A percentile compares a stretch with the other conserved stretches of the same genome.
Conservation (phyloP, 2,888 invertebrate species). For the Stenichneumon culpator region DNA sequence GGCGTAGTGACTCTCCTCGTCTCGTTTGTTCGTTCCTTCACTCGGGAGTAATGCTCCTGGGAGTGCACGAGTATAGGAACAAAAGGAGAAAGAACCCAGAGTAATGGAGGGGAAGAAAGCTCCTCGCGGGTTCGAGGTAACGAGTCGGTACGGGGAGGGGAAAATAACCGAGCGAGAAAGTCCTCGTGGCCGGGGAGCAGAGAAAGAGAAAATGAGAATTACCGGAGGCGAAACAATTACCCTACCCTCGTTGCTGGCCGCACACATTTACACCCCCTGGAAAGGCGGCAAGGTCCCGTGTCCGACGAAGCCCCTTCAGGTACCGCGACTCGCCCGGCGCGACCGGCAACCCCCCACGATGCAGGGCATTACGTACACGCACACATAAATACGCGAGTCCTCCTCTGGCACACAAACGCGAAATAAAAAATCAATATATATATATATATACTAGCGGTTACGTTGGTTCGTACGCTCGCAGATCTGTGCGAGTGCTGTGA, state of each 20-base stretch:
- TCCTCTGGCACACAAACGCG: slow-evolving; percentile 23
- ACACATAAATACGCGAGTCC: slow-evolving; percentile 42
- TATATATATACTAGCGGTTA: neutral
- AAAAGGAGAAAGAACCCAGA: slow-evolving; percentile 34
- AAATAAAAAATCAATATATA: neutral
- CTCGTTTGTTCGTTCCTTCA: slow-evolving; percentile 49
- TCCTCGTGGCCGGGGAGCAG: neutral
- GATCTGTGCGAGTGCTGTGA: neutral
- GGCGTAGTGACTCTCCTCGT: slow-evolving; percentile 31
- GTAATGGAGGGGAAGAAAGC: slow-evolving; percentile 17
- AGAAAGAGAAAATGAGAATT: slow-evolving; percentile 70
- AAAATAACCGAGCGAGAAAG: slow-evolving; percentile 7
- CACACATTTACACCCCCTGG: slow-evolving; percentile 77
- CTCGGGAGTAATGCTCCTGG: slow-evolving; percentile 50
- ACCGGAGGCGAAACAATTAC: slow-evolving; percentile 81
- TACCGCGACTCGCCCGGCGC: slow-evolving; percentile 59
- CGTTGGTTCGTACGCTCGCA: neutral
- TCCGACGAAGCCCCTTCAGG: slow-evolving; percentile 74
- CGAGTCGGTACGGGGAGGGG: neutral
- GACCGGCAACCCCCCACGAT: slow-evolving; percentile 45
- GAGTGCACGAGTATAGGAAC: slow-evolving; percentile 31
- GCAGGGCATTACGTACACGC: slow-evolving; percentile 45
- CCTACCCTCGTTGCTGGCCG: slow-evolving; percentile 75
- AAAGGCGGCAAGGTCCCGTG: slow-evolving; percentile 73
- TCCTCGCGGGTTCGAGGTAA: slow-evolving; percentile 71